Conservation (phyloP, 2,888 invertebrate genomes). For the Ctena decussata region DNA sequence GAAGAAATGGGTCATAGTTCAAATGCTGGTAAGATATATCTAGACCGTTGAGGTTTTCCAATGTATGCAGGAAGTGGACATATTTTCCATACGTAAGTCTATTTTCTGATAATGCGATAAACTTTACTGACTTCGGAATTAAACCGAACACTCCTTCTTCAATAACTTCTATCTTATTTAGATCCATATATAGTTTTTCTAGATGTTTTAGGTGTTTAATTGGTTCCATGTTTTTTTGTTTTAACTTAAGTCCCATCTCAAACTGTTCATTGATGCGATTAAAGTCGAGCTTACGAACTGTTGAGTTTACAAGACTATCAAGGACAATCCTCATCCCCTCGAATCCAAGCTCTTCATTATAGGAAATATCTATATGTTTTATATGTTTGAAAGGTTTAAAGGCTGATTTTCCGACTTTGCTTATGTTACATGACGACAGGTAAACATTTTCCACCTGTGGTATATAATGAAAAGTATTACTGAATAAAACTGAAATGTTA, state of each 20-base stretch:
- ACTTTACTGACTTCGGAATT: slow-evolving; percentile 18
- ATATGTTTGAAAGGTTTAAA: slow-evolving; percentile 20
- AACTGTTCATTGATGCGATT: slow-evolving; percentile 20
- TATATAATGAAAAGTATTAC: slow-evolving; percentile 32
- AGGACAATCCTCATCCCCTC: slow-evolving; percentile 50
- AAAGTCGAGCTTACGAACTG: background rate
- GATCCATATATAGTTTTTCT: slow-evolving; percentile 35
- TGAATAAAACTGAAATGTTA: background rate
- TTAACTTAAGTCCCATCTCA: slow-evolving; percentile 32
- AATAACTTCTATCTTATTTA: slow-evolving; percentile 61
- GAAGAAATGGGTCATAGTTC: background rate
- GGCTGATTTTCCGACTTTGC: background rate
- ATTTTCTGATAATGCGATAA: background rate
- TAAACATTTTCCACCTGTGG: slow-evolving; percentile 11
- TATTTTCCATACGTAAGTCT: background rate
- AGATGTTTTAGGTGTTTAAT: slow-evolving; percentile 34
- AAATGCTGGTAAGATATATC: background rate
- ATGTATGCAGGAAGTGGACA: background rate
- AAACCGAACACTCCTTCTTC: slow-evolving; percentile 23
- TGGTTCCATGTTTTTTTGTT: slow-evolving; percentile 19
- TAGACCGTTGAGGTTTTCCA: background rate
- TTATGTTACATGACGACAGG: slow-evolving; percentile 42
- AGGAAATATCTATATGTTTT: slow-evolving; percentile 36
- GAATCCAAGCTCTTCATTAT: slow-evolving; percentile 49
- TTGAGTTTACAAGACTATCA: slow-evolving; percentile 34